phyloP scores from a whole-genome alignment of 1,140 invertebrate species.

The Eupristina koningsbergeri region DNA sequence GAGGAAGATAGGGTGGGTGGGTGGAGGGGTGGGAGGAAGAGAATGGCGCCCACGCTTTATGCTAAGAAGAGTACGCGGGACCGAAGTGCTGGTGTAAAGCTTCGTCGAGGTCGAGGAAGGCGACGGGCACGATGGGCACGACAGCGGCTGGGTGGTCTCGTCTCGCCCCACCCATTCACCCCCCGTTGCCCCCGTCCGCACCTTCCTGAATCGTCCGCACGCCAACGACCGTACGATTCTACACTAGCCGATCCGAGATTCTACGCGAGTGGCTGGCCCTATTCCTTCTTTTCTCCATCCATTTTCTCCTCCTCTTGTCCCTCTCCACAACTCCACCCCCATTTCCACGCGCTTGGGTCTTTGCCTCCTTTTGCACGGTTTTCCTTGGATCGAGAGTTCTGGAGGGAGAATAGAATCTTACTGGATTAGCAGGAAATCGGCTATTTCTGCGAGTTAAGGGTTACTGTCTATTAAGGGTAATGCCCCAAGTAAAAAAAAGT shows the following conservation, averaged over 20 bases:
- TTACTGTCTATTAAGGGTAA: too few relatives aligned
- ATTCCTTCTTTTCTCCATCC: slow-evolving; percentile 10
- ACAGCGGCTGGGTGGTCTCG: slow-evolving; percentile 73
- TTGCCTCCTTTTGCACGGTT: too few relatives aligned
- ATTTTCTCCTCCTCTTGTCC: too few relatives aligned
- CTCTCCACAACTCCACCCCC: not conserved
- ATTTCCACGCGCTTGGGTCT: not conserved
- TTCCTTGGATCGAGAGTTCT: not conserved
- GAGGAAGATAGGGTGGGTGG: slow-evolving; percentile 50
- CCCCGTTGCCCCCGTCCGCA: slow-evolving; percentile 53
- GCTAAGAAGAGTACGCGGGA: slow-evolving; percentile 55
- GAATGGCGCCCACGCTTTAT: slow-evolving; percentile 73
- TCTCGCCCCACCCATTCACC: slow-evolving; percentile 67
- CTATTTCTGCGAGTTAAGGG: not conserved
- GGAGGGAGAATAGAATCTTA: not conserved
- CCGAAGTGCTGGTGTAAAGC: not conserved
- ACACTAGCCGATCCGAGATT: slow-evolving; percentile 11
- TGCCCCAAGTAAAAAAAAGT: too few relatives aligned
- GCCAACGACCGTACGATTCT: slow-evolving; percentile 6
- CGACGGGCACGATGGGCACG: slow-evolving; percentile 65
- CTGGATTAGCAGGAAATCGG: slow-evolving; percentile 43
- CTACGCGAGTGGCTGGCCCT: slow-evolving; percentile 12
- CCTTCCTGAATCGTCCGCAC: not conserved
- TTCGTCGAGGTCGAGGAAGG: slow-evolving; percentile 52
- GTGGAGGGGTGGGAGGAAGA: slow-evolving; percentile 58